Base-by-base conservation (phyloP, 2,113 vertebrate genomes). In the Callionymus lyra region DNA sequence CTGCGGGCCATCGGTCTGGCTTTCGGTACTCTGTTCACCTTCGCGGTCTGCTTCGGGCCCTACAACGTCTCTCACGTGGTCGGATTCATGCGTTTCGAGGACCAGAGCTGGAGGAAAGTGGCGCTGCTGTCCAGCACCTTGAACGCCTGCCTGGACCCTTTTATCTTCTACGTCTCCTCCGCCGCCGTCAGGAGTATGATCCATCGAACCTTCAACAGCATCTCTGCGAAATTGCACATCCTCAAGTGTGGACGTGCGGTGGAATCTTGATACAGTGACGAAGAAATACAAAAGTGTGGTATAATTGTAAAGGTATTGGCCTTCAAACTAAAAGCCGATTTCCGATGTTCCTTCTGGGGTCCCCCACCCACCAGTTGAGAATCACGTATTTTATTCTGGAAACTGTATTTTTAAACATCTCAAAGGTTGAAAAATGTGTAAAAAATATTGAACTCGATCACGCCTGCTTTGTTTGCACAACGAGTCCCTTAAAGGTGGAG, bases 41-140 rank as follows among this genome's bases (percentile, higher is more conserved):
- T 91, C n/a, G 55, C 85, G 0, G 16, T 91, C 41, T 89, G 84
- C 44, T 92, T 90, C 1, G 82, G 82, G 3, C 89, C 90, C 0
- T 91, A 86, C 58, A 89, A 89, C 1, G 5, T 66, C 21, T 92
- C 90, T 17, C 89, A 91, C 0, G 55, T 90, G 8, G 85, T 90
- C 13, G 90, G 90, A 6, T 88, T 65, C 1, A 34, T 53, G 15
- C 44, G 16, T 0, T 4, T 40, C 1, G 63, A 74, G n/a, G 84
- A 53, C 1, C 68, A 82, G 34, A 6, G 31, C 0, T 89, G 87
- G 87, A 70, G 86, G 37, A 41, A 68, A 2, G 19, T 63, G 9
- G 83, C 84, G 2, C 16, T 88, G 41, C 65, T 86, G 1, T 76
- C 50, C 34, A 82, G 81, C 64, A 82, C 84, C 10, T 63, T 85